Conservation (phyloP, 1,140 invertebrate genomes). For the Uloborus diversus region DNA sequence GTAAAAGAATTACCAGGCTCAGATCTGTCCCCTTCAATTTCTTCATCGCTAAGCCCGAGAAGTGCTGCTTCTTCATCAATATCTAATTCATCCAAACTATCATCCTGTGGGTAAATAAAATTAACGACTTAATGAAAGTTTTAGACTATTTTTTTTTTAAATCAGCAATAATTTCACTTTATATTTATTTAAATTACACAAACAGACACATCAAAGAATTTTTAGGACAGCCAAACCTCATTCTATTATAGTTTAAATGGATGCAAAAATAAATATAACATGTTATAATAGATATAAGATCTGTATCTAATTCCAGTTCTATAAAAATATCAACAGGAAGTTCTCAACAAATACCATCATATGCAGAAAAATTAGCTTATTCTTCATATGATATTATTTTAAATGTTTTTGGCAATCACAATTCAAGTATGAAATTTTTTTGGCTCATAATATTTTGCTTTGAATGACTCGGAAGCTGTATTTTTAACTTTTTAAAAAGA, state of each 20-base stretch:
- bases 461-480: no score
- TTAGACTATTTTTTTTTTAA: no score
- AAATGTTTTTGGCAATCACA: no score
- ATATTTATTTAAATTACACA: not conserved
- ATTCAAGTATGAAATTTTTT: no score
- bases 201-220: not conserved
- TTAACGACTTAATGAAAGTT: not conserved
- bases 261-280: not conserved
- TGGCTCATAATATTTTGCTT: no score
- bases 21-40: not conserved
- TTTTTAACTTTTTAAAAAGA: no score
- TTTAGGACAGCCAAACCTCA: not conserved
- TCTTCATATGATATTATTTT: no score
- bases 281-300: not conserved
- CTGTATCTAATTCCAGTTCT: no score
- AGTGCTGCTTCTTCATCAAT: slow-evolving; percentile 43
- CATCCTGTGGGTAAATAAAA: slow-evolving; percentile 22
- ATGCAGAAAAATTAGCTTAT: no score
- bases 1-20: not conserved
- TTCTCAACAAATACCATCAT: no score
- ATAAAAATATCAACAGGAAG: no score
- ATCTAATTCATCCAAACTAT: slow-evolving; percentile 46
- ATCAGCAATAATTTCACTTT: no score
- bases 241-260: not conserved
- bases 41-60: slow-evolving; percentile 46